These are phyloP conservation scores for Drosophila kuntzei DNA, from an alignment of 2,888 invertebrate species.

Conservation along the genomic window DNA sequence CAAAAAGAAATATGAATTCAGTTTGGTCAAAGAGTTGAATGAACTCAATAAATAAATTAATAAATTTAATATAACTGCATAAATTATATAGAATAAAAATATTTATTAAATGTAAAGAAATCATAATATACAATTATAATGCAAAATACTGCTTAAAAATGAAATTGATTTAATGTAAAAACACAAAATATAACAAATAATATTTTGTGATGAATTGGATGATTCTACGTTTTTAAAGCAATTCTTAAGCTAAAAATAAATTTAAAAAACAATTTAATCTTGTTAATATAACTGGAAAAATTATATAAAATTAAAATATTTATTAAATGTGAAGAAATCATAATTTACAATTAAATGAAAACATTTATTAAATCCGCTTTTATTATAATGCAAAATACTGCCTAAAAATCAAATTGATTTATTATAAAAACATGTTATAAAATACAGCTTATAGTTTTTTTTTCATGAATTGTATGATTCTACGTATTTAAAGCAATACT, in stretches of 20 bases:
- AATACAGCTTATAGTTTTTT: no score
- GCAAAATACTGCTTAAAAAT: no score
- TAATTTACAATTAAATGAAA: neutral
- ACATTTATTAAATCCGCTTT: neutral
- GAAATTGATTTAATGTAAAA: no score
- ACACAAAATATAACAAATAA: no score
- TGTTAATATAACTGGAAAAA: neutral
- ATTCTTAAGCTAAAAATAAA: no score
- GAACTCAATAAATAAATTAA: slow-evolving; percentile 24
- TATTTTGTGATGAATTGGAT: no score
- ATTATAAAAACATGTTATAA: neutral
- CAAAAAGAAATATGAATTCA: slow-evolving; percentile 8
- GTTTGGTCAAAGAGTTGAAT: slow-evolving; percentile 38
- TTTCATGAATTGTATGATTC: no score
- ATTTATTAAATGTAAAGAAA: no score
- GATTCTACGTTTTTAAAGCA: no score
- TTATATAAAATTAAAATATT: neutral
- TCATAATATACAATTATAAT: no score
- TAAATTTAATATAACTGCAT: neutral
- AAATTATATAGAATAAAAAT: neutral
- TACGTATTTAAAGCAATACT: no score
- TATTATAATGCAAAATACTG: neutral
- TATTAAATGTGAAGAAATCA: neutral
- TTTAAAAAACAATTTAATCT: no score
- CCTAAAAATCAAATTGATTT: neutral